Evolutionary conservation across 2,113 vertebrate genomes (phyloP), one percentile per base, ranked within the genome.

Genomic region (Otis tarda): DNA sequence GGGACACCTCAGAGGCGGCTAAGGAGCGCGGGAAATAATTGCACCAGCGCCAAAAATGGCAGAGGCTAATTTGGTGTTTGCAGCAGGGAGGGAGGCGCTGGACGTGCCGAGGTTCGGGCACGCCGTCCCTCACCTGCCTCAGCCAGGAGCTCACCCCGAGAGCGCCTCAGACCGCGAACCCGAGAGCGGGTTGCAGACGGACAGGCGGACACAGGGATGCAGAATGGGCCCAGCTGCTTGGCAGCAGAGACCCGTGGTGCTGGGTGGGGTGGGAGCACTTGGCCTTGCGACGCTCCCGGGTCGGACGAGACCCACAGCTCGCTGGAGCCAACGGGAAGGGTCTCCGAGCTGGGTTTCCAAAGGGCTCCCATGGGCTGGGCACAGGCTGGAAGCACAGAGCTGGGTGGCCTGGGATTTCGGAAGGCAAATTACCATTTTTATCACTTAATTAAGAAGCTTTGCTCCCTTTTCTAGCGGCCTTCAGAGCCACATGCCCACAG

Each of bases 171-270:
- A n/a, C 12, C 50, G 53, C 25, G 60, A 77, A 50, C 15, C 37
- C 64, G 8, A 53, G 30, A 25, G 18, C 15, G 39, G 76, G 57
- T 12, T 60, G 60, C 41, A 39, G 83, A 21, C 0, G 4, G 52
- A 60, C 53, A 16, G 25, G 43, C 55, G 14, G 65, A 60, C 74
- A 30, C 19, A 6, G 5, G 27, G 77, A 27, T 35, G 13, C 31
- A 52, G 69, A 53, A 47, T 13, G 5, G 35, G 37, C 33, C 41
- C 59, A 5, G 50, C 49, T 5, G 9, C 81, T 20, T 22, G 19
- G 73, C 33, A 52, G 55, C 56, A 30, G 14, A 59, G 7, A 5
- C 43, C 17, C 24, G 1, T 10, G 0, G 2, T 0, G 2, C 52
- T 24, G 60, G 23, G 31, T 18, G 31, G 79, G 68, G 12, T 5